Evolutionary conservation across 2,888 invertebrate species (phyloP), one percentile per base, ranked within the genome.

Genomic region (Drosophila anceps): DNA sequence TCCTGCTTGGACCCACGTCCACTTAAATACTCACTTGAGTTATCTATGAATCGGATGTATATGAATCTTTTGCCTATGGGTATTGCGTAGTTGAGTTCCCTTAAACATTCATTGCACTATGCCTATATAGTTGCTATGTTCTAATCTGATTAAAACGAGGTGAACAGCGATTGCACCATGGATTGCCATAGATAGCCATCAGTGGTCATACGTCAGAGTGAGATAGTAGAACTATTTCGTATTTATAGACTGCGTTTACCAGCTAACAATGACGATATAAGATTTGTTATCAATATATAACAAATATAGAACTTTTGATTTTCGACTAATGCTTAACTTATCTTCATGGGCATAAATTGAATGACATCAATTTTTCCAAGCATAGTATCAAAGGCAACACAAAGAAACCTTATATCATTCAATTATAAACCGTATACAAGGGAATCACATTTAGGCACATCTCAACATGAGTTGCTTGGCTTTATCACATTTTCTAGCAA

Each of bases 401-500:
- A 29, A 48, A 2, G 46, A n/a, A 48, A 48, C 29, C 10, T 10
- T 48, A 48, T 48, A 48, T 46, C 10, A 29, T 27, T n/a, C 9
- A 13, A 46, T 29, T 46, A 46, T 10, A n/a, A 20, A 15, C 13
- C 15, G 9, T 51, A 27, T 35, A 15, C 5, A 20, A 24, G 35
- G 24, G 15, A 53, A 53, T 5, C 20, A n/a, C 6, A 15, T 37
- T 35, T n/a, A n/a, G 53, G 24, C 35, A 15, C 24, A 53, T 35
- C 35, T n/a, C n/a, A n/a, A n/a, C n/a, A n/a, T 13, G n/a, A n/a
- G 24, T 24, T 24, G 24, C 24, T 13, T 15, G 9, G 15, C 20
- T 15, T 53, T 37, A 53, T 53, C 35, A 53, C 24, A 15, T 24
- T 35, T 35, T 35, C n/a, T 24, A 24, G 35, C 35, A 53, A 35